phyloP scores from a whole-genome alignment of 2,113 vertebrate genomes.

The Hippocampus abdominalis region DNA sequence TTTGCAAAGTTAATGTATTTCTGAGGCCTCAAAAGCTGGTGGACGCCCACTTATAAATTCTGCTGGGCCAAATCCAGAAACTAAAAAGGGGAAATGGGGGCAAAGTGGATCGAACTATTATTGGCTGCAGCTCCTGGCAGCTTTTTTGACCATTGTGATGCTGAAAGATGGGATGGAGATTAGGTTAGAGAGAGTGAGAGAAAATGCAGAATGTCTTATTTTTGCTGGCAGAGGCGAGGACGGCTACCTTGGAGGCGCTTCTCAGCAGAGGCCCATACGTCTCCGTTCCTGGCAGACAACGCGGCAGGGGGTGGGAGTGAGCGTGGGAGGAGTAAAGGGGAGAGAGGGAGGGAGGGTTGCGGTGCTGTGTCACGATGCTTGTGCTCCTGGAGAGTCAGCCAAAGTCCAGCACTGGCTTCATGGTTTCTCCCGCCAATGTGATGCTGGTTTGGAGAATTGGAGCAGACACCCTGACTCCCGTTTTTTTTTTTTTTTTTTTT shows the following conservation, averaged over 20 bases:
- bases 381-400: conserved; percentile 73
- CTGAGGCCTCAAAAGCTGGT: conserved; percentile 24
- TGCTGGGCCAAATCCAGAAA: conserved; percentile 47
- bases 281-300: conserved; percentile 67
- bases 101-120: conserved; percentile 59
- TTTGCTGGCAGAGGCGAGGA: conserved; percentile 70
- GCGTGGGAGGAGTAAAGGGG: conserved; percentile 45
- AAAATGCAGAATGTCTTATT: conserved; percentile 65
- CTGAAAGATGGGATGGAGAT: conserved; percentile 30
- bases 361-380: conserved; percentile 47
- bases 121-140: conserved; percentile 65
- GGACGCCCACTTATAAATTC: conserved; percentile 20
- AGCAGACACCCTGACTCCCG: conserved; percentile 70
- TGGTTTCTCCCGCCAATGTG: conserved; percentile 64
- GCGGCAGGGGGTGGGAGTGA: conserved; percentile 37
- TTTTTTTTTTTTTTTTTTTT: conserved; percentile 22
- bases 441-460: conserved; percentile 62
- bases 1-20: conserved; percentile 32
- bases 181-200: conserved; percentile 30
- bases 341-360: conserved; percentile 2
- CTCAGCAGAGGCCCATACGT: conserved; percentile 68
- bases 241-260: conserved; percentile 69
- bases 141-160: conserved; percentile 49
- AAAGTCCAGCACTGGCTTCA: conserved; percentile 75
- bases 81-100: conserved; percentile 16